Conservation (phyloP, 2,797 vertebrate genomes). For the Chromis chromis region DNA sequence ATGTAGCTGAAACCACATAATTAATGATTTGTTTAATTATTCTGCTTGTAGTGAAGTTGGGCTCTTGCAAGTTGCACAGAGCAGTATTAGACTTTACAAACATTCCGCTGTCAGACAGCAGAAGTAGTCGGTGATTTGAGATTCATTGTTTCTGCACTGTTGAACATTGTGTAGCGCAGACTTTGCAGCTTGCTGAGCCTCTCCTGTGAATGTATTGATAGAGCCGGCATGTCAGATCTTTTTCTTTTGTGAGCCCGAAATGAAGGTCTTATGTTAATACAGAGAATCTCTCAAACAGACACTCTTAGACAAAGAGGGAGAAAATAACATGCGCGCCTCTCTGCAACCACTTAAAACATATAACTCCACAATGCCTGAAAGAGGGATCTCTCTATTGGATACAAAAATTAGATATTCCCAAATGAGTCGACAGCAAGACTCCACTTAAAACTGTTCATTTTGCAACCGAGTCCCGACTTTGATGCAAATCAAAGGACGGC, state of each 20-base stretch:
- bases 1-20: conserved; percentile 1
- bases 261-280: conserved; percentile 28
- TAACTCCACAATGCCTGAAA: background rate
- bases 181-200: conserved; percentile 17
- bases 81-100: conserved; percentile 18
- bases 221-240: conserved; percentile 50
- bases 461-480: conserved; percentile 48
- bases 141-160: conserved; percentile 43
- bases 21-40: background rate
- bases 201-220: conserved; percentile 47
- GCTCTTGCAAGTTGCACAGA: conserved; percentile 8
- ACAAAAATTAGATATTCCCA: conserved; percentile 16
- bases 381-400: conserved; percentile 26
- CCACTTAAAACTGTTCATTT: conserved; percentile 53
- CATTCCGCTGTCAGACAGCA: conserved; percentile 14
- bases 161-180: conserved; percentile 25
- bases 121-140: conserved; percentile 25
- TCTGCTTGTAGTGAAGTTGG: background rate
- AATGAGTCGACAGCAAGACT: conserved; percentile 45
- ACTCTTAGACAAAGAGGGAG: conserved; percentile 11
- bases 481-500: conserved; percentile 65
- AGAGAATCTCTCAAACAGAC: conserved; percentile 5
- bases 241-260: conserved; percentile 41
- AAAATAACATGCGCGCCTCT: conserved; percentile 8
- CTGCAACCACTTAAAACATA: conserved; percentile 7